Evolutionary conservation across 2,113 vertebrate species (phyloP).

Genomic region (Actinemys pallida): DNA sequence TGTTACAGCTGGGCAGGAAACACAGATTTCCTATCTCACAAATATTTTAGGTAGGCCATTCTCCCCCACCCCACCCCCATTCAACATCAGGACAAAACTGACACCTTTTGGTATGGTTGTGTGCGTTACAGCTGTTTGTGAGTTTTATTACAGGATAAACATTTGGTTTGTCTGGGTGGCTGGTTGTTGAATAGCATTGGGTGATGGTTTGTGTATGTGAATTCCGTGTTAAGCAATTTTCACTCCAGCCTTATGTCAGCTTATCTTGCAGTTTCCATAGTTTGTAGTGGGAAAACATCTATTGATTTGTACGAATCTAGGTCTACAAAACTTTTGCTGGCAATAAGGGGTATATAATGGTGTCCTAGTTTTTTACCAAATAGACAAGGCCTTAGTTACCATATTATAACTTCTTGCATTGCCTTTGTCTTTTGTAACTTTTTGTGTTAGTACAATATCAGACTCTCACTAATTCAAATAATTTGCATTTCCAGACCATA

Average conservation of each 20-base stretch:
- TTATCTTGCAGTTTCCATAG: neutral
- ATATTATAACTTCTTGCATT: neutral
- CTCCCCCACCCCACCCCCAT: too few species aligned
- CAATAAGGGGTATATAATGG: neutral
- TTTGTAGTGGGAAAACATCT: neutral
- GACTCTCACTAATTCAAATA: neutral
- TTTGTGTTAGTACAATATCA: neutral
- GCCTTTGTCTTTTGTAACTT: neutral
- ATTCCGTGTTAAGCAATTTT: neutral
- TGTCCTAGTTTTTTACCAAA: neutral
- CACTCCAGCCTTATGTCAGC: neutral
- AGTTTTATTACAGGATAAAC: neutral
- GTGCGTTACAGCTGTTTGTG: too few species aligned
- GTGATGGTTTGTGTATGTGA: neutral
- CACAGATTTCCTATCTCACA: neutral
- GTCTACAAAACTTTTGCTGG: neutral
- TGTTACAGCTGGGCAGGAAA: neutral
- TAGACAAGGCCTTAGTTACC: neutral
- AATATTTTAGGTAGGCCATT: neutral
- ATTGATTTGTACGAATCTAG: neutral
- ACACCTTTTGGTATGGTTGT: neutral
- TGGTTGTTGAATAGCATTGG: neutral
- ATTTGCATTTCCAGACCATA: neutral
- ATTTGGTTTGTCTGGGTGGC: neutral
- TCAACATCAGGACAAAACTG: neutral